Evolutionary conservation across 2,113 vertebrate genomes (phyloP), one percentile per base, ranked within the genome.

Genomic region (Triplophysa tibetana): DNA sequence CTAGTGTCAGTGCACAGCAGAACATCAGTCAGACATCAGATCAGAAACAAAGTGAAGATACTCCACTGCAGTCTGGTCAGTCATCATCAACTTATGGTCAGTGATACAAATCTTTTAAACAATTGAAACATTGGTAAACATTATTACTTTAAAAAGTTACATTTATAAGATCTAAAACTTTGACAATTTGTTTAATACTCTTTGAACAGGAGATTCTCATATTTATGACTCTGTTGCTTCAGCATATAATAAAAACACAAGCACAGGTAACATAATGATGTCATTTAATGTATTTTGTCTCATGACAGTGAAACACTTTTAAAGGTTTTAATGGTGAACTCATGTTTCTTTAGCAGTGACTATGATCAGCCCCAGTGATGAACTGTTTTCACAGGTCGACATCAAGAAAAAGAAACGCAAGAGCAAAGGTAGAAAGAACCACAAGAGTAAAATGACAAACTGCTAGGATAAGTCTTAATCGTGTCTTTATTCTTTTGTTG

Each of bases 11-110:
- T 70, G 24, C 24, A 12, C 43, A 70, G 45, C 45, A 70, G 69
- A 70, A 70, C 17, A 70, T 9, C 48, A n/a, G 48, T 54, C 68
- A 70, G 23, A 50, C 67, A 50, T 50, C 45, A 50, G 21, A 38
- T 38, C 33, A 38, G 33, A 38, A 38, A 38, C 33, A 38, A 7
- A 38, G 1, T 38, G 33, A 38, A 38, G 33, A 69, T 10, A 45
- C 43, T 1, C 12, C 68, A 33, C 68, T 17, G 24, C 26, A 33
- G 9, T 56, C 50, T n/a, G 68, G 48, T 70, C 50, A 70, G 68
- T 21, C 68, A 21, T n/a, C 19, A 58, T 38, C 16, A 58, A 19
- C 33, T 38, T 38, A 38, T n/a, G 33, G 33, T 38, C 33, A 38
- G 6, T 38, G 33, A 38, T 6, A 38, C 33, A 38, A 38, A 38